Evolutionary conservation across 2,888 invertebrate species (phyloP).

Genomic region (Dermolepida albohirtum): DNA sequence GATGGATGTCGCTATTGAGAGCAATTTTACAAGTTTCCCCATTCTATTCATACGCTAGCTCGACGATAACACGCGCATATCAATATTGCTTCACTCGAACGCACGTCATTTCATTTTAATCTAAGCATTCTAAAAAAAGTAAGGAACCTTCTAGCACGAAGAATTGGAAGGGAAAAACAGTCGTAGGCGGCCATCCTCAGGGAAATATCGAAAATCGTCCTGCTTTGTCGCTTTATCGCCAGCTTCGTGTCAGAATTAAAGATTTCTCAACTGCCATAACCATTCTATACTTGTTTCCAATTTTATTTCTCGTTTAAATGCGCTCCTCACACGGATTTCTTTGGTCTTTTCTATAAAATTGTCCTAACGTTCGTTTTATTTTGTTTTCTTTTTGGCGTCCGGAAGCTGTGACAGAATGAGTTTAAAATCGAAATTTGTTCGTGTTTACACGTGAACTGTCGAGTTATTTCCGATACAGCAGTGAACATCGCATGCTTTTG

Average conservation of each 20-base stretch:
- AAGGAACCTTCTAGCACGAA: not conserved
- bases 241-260: not conserved
- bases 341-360: no score
- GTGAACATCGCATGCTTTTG: no score
- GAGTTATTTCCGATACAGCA: no score
- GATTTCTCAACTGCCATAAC: not conserved
- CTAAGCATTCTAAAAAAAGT: not conserved
- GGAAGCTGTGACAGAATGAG: no score
- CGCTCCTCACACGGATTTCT: no score
- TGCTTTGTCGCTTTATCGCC: not conserved
- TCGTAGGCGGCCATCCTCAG: slow-evolving; percentile 12
- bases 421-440: no score
- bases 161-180: no score
- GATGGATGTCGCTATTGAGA: not conserved
- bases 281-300: not conserved
- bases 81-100: not conserved
- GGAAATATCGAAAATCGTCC: slow-evolving; percentile 16
- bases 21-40: slow-evolving; percentile 16
- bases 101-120: not conserved
- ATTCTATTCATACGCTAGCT: not conserved
- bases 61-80: not conserved
- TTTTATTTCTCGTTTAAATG: no score
- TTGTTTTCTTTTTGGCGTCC: no score
- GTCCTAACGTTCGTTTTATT: no score
- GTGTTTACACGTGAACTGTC: no score